Base-by-base conservation (phyloP, 2,797 vertebrate species). In the Sebastes steindachneri region DNA sequence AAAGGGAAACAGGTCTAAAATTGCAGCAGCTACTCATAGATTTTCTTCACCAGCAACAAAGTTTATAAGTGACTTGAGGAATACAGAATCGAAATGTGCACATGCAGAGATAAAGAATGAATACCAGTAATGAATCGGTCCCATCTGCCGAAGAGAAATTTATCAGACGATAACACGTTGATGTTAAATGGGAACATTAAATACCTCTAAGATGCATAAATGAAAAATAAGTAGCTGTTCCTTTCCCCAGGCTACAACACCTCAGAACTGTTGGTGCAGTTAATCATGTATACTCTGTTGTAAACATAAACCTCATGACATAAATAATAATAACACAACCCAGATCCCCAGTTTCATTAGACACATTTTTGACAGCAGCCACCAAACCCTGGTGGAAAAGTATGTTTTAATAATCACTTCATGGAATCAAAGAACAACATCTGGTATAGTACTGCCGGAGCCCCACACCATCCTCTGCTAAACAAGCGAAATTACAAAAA, bases 331-430 rank as follows among this genome's bases (percentile, higher is more conserved):
- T 62, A 87, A 82, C 74, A 82, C 66, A 78, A 69, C 70, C 69
- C 79, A 82, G 79, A 86, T 77, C 51, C 73, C 37, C 29, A 25
- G 33, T 72, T 86, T 82, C 84, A 87, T 88, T 74, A 73, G 64
- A 85, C 70, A 73, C 73, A 69, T 79, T 84, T 78, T 85, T 81
- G 84, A 90, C 68, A 79, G 51, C 78, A 69, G 75, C 80, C 31
- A 81, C 41, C 48, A 58, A 80, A 82, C 70, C 74, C 86, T 77
- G 55, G 33, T 78, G 86, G 81, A 84, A 85, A 88, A 82, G 57
- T 79, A 60, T 88, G 86, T 84, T 87, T 90, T 79, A 83, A 88
- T 85, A 87, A 88, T 92, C 77, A 82, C 83, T 80, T 37, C 45
- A 71, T 59, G 69, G 80, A 87, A 68, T 84, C 79, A 78, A 80